Evolutionary conservation across 2,797 vertebrate genomes (phyloP).

Genomic region (Bradypus variegatus): DNA sequence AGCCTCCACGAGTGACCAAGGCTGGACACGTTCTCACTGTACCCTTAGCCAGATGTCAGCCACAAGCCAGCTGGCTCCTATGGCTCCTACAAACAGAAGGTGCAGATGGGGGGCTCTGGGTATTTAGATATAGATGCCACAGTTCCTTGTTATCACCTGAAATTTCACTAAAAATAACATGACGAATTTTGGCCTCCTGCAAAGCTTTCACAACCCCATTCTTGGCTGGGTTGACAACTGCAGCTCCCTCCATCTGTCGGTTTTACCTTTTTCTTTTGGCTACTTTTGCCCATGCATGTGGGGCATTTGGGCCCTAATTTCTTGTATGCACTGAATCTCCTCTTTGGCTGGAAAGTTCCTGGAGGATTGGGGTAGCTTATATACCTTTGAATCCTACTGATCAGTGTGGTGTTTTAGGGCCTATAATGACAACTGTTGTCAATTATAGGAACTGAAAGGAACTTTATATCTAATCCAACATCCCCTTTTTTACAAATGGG

Average conservation of each 20-base stretch:
- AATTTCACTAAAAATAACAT: not conserved
- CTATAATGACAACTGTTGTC: not conserved
- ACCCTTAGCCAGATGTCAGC: not conserved
- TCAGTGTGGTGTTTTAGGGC: rapidly evolving
- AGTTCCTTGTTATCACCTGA: not conserved
- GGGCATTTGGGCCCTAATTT: not conserved
- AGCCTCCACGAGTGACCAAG: not conserved
- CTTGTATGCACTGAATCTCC: too few relatives aligned
- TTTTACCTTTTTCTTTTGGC: not conserved
- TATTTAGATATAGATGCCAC: not conserved
- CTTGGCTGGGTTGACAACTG: rapidly evolving
- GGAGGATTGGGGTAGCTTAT: rapidly evolving
- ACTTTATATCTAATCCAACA: not conserved
- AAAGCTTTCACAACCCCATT: rapidly evolving
- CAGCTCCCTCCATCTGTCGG: rapidly evolving
- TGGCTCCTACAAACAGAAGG: not conserved
- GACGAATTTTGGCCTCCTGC: not conserved
- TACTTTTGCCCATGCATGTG: not conserved
- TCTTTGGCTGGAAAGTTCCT: not conserved
- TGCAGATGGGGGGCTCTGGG: not conserved
- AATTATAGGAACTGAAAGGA: not conserved
- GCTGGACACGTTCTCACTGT: not conserved
- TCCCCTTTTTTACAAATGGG: not conserved
- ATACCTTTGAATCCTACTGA: rapidly evolving
- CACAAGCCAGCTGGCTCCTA: not conserved